Evolutionary conservation across 2,113 vertebrate species (phyloP).

Genomic region (Lipophrys pholis): DNA sequence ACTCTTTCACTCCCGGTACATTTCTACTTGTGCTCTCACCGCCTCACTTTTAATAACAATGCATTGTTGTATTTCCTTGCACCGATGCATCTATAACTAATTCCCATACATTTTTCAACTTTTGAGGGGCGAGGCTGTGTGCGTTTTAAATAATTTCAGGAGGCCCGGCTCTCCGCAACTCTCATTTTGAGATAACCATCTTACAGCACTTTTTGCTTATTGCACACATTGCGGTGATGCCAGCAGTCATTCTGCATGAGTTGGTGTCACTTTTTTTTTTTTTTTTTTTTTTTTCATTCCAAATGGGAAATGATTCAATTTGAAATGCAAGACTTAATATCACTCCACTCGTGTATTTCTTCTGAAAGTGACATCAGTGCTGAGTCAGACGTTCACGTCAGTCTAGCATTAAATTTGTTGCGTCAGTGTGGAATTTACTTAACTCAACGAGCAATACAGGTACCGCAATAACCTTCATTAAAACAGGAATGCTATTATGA

Average conservation of each 20-base stretch:
- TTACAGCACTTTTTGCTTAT: slow-evolving; percentile 32
- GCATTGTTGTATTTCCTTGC: not conserved
- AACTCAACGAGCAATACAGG: slow-evolving; percentile 3
- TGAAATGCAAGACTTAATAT: slow-evolving; percentile 36
- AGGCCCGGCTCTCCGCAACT: not conserved
- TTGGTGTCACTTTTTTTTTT: slow-evolving; percentile 27
- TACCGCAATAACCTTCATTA: slow-evolving; percentile 7
- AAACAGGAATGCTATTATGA: not conserved
- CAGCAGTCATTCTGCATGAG: slow-evolving; percentile 32
- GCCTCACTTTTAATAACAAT: not conserved
- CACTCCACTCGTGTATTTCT: slow-evolving; percentile 24
- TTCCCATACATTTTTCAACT: slow-evolving; percentile 3
- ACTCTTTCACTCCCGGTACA: slow-evolving; percentile 18
- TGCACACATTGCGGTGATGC: slow-evolving; percentile 27
- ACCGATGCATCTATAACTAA: not conserved
- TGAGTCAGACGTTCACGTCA: slow-evolving; percentile 33
- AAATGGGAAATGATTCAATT: slow-evolving; percentile 40
- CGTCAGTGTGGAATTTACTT: slow-evolving; percentile 14
- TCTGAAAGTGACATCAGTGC: slow-evolving; percentile 28
- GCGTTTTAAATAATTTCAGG: slow-evolving; percentile 13
- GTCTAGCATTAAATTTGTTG: slow-evolving; percentile 2
- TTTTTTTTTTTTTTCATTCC: too few relatives aligned
- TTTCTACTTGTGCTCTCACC: slow-evolving; percentile 11
- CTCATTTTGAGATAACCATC: slow-evolving; percentile 36
- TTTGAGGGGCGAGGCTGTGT: not conserved